Evolutionary conservation across 2,113 vertebrate species (phyloP).

Genomic region (Grallaria varia): DNA sequence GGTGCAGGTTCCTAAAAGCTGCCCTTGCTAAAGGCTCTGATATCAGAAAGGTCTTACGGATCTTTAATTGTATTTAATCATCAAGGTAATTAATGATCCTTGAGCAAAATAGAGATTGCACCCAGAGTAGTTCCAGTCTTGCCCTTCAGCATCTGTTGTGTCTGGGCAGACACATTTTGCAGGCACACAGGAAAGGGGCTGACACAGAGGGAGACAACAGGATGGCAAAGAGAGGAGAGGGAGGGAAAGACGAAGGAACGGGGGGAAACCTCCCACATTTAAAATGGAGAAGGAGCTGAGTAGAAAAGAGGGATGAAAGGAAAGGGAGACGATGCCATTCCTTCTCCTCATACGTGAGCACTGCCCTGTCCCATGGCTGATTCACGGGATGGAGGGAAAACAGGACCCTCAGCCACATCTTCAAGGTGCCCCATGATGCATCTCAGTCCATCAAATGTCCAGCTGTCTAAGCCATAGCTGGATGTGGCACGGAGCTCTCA

Average conservation of each 20-base stretch:
- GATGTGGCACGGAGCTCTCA: background rate
- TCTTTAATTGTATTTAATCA: conserved; percentile 69
- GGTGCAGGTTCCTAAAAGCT: conserved; percentile 46
- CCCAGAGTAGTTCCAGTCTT: conserved; percentile 41
- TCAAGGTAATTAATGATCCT: conserved; percentile 65
- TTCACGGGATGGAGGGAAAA: background rate
- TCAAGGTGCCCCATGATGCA: background rate
- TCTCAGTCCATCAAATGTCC: background rate
- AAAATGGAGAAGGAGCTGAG: background rate
- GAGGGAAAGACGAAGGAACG: background rate
- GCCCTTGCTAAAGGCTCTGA: conserved; percentile 29
- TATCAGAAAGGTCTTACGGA: conserved; percentile 58
- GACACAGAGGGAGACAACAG: conserved; percentile 1
- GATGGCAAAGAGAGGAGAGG: background rate
- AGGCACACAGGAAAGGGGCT: background rate
- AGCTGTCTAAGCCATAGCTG: background rate
- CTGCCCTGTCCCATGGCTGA: background rate
- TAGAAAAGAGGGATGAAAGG: background rate
- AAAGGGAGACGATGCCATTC: background rate
- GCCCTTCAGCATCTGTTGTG: conserved; percentile 53
- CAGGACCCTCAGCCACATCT: background rate
- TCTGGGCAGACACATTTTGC: conserved; percentile 28
- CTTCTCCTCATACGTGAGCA: background rate
- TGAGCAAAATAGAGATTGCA: conserved; percentile 56
- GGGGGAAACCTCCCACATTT: background rate